Evolutionary conservation across 2,113 vertebrate genomes (phyloP), one percentile per base, ranked within the genome.

Genomic region (Zosterops pallidus): DNA sequence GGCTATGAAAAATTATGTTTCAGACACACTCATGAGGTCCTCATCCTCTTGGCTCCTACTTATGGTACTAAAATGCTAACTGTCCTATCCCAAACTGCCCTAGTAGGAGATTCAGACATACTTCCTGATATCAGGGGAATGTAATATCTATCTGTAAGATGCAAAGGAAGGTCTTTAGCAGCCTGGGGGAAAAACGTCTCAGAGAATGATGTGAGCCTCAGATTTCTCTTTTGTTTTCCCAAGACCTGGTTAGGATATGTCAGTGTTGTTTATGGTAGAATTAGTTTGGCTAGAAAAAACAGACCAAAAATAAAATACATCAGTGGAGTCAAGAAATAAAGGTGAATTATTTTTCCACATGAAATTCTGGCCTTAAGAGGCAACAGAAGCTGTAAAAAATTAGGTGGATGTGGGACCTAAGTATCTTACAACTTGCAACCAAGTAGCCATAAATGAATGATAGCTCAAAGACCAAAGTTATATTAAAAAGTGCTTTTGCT

Each of bases 31-130:
- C n/a, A 47, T 16, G n/a, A 55, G 12, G 4, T 5, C 10, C 24
- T 41, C 53, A 24, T 47, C 56, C 41, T 56, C n/a, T 56, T 22
- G 31, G 18, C 35, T 22, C 64, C 21, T 71, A 3, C 19, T 50
- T 18, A 33, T 0, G 0, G n/a, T 50, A 39, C 6, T 56, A 63
- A 42, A 1, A 2, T 29, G 9, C 11, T 31, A 70, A 37, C 23
- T 67, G 8, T 15, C 12, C 15, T 46, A 25, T 25, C 31, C 13
- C 29, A 57, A 63, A 35, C 31, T 77, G 44, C 15, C 35, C 16
- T 22, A 35, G 44, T 2, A 68, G 21, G 26, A 74, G 17, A 20
- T 47, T 70, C 39, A 75, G 41, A 60, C 15, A 24, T 17, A 33
- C 47, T 60, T 91, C 28, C 31, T 46, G 7, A 4, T 64, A 60